phyloP scores from a whole-genome alignment of 2,888 invertebrate genomes.

The Conistra vaccinii region DNA sequence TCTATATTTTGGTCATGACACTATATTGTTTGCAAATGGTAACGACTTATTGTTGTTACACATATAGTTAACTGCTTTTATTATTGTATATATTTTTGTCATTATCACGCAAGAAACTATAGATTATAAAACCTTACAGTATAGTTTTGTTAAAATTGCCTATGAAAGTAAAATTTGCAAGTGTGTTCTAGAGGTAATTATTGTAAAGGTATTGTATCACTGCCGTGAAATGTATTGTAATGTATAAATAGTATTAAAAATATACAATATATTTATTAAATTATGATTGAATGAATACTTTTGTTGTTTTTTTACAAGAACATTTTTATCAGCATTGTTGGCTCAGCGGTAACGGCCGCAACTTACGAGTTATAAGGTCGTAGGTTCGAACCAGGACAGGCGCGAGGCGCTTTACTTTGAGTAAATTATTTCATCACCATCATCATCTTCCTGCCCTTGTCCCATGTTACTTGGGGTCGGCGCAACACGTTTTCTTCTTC shows the following conservation, averaged over 20 bases:
- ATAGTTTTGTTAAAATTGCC: neutral
- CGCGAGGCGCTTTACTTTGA: no score
- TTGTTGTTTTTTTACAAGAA: slow-evolving; percentile 7
- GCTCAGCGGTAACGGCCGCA: no score
- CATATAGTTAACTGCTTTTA: neutral
- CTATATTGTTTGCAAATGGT: slow-evolving; percentile 42
- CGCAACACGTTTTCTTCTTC: no score
- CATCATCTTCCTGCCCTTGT: no score
- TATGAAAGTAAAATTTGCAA: slow-evolving; percentile 24
- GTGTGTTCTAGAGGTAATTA: slow-evolving; percentile 30
- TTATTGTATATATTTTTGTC: neutral
- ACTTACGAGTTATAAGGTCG: no score
- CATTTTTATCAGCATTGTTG: no score
- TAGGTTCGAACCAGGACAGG: no score
- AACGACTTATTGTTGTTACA: neutral
- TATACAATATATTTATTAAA: slow-evolving; percentile 64
- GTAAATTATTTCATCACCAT: no score
- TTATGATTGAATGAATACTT: slow-evolving; percentile 55
- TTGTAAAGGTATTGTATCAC: slow-evolving; percentile 51
- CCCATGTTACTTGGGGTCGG: no score
- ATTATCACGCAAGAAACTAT: neutral
- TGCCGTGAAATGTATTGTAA: slow-evolving; percentile 63
- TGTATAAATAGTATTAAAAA: slow-evolving; percentile 59
- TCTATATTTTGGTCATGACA: slow-evolving; percentile 24
- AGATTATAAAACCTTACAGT: neutral